Percentiles rank a stretch among this genome's conserved stretches.
Conservation (phyloP, 1,140 invertebrate genomes). For the Lasaia peninsularis region DNA sequence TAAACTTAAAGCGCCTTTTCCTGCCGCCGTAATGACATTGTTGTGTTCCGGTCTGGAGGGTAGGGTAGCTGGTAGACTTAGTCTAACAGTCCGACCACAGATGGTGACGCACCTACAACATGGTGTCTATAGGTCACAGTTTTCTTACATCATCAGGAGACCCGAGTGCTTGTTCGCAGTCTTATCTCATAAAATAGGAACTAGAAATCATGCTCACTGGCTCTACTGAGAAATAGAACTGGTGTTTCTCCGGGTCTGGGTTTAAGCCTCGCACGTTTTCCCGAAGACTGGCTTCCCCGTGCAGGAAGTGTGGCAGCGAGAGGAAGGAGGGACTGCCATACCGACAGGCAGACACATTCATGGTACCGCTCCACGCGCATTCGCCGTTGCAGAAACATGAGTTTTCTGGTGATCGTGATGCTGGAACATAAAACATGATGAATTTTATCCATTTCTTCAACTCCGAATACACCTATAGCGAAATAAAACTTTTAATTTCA, state of each 20-base stretch:
- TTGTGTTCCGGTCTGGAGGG: too few species aligned
- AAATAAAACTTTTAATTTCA: too few species aligned
- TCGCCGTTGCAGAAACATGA: slow-evolving; percentile 85
- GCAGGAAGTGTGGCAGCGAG: slow-evolving; percentile 92
- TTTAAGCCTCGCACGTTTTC: slow-evolving; percentile 83
- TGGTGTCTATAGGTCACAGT: too few species aligned
- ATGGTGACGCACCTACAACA: too few species aligned
- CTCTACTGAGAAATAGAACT: slow-evolving; percentile 84
- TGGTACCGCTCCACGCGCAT: slow-evolving; percentile 82
- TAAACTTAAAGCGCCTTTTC: too few species aligned
- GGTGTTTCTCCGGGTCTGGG: slow-evolving; percentile 83
- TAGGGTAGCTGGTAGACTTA: too few species aligned
- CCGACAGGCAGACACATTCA: slow-evolving; percentile 84
- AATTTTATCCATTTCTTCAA: background rate
- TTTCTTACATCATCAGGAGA: background rate
- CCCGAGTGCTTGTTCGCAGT: background rate
- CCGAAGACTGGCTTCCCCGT: slow-evolving; percentile 83
- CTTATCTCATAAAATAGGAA: background rate
- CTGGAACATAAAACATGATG: slow-evolving; percentile 42
- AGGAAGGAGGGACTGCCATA: slow-evolving; percentile 88
- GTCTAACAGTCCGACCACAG: too few species aligned
- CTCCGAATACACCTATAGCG: too few species aligned
- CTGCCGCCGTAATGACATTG: too few species aligned
- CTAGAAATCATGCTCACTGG: slow-evolving; percentile 67
- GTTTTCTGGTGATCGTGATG: slow-evolving; percentile 75